Base-by-base conservation (phyloP, 2,888 invertebrate genomes). In the Didymodactylos carnosus region DNA sequence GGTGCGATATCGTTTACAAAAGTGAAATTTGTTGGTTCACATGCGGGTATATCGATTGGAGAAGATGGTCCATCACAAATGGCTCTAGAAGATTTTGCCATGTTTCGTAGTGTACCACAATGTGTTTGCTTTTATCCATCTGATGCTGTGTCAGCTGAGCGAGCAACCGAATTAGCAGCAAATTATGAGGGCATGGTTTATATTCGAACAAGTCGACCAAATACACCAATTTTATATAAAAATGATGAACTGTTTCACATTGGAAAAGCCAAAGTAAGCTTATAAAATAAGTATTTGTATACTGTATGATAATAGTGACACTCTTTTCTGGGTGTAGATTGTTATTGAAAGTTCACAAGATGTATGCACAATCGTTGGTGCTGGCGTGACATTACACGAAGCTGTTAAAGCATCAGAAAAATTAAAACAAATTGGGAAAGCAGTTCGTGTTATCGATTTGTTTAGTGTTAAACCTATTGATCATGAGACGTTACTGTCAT, bases 31-130 rank as follows among this genome's bases (percentile, higher is more conserved):
- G 92, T 87, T 76, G 95, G 95, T 0, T 97, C 97, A 0, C 98
- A 98, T 85, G 94, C 92, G 84, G 98, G 98, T 69, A 90, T 95
- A 29, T 93, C 93, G 80, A 99, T 98, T 84, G 98, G 95, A 41
- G 95, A 95, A 85, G 97, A 97, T 85, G 97, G 97, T 0, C 97
- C 98, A 25, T 92, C 92, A 75, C 98, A 99, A 86, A 98, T 99
- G 98, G 98, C 93, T 7, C 87, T 98, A n/a, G 98, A 98, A 85
- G 98, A 99, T 84, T 83, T 98, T 75, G 91, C 94, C 1, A 87
- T 98, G 87, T 98, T 99, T 88, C 88, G 97, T 53, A 84, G 91
- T 7, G 88, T 98, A 77, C 93, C 95, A 73, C 85, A 85, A n/a
- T 82, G 86, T 43, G 87, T 87, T 4, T 88, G 89, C n/a, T 88